Percentiles rank a stretch among this genome's conserved stretches.
Conservation (phyloP, 2,113 vertebrate genomes). For the Mirza zaza region DNA sequence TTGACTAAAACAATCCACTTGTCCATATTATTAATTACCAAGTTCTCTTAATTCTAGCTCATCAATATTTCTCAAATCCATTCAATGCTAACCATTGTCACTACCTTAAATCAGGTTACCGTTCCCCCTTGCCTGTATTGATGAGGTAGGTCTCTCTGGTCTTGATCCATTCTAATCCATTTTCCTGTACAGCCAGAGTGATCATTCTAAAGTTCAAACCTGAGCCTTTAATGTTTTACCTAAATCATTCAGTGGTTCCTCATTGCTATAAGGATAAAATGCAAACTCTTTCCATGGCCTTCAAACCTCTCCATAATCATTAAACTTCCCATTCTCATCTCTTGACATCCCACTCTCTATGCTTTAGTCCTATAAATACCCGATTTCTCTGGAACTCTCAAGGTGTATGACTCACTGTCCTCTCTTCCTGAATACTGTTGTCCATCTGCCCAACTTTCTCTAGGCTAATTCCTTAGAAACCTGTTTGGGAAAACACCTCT, state of each 20-base stretch:
- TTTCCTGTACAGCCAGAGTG: neutral
- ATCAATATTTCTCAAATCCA: neutral
- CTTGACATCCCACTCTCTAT: neutral
- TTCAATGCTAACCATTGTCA: neutral
- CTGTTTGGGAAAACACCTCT: neutral
- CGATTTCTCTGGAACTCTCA: neutral
- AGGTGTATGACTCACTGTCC: fast-evolving
- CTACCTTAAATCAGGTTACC: neutral
- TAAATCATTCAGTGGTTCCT: neutral
- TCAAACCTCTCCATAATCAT: neutral
- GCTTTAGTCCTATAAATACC: neutral
- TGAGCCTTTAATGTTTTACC: neutral
- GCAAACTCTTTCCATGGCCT: neutral
- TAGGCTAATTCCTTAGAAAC: neutral
- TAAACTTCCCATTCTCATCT: neutral
- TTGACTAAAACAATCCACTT: neutral
- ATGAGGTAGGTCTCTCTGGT: neutral
- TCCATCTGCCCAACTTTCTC: neutral
- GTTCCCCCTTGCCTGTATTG: neutral
- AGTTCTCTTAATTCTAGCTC: neutral
- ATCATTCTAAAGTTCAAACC: neutral
- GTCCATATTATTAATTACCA: neutral
- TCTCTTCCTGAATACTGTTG: neutral
- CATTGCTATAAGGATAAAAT: neutral
- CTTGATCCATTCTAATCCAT: neutral